Percentiles rank a stretch among this genome's conserved stretches.
These are phyloP conservation scores for Danaus melanippus DNA, from an alignment of 1,140 invertebrate genomes.

Conservation along the genomic window DNA sequence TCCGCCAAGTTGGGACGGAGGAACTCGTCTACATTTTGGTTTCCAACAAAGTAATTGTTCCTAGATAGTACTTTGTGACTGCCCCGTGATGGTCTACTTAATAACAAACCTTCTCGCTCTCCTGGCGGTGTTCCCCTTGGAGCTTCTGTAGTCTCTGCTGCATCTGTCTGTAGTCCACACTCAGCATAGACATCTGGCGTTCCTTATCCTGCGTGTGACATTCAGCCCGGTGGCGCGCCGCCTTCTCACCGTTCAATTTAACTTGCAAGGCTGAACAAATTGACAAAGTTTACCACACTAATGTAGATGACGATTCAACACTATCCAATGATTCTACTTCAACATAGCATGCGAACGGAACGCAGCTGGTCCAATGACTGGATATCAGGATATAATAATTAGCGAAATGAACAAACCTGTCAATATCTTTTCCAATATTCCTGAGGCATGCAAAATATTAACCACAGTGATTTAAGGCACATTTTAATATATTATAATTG, in stretches of 20 bases:
- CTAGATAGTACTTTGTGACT: too few relatives aligned
- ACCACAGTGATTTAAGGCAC: slow-evolving; percentile 15
- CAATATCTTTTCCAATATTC: slow-evolving; percentile 66
- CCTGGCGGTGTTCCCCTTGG: slow-evolving; percentile 90
- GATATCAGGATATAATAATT: slow-evolving; percentile 6
- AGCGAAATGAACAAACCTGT: slow-evolving; percentile 65
- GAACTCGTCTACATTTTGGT: too few relatives aligned
- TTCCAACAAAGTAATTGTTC: too few relatives aligned
- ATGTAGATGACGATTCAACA: too few relatives aligned
- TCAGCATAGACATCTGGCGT: slow-evolving; percentile 93
- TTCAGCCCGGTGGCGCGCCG: slow-evolving; percentile 86
- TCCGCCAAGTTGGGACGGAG: too few relatives aligned
- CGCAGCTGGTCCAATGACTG: too few relatives aligned
- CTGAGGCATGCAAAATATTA: slow-evolving; percentile 69
- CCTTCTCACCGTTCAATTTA: slow-evolving; percentile 93
- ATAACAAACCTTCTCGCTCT: slow-evolving; percentile 82
- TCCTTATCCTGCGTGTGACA: slow-evolving; percentile 91
- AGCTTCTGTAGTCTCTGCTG: slow-evolving; percentile 91
- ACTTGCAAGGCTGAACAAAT: slow-evolving; percentile 82
- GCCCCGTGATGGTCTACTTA: too few relatives aligned
- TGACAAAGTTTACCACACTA: too few relatives aligned
- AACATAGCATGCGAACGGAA: too few relatives aligned
- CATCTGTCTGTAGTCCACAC: slow-evolving; percentile 93
- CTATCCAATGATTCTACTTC: too few relatives aligned
- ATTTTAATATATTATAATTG: slow-evolving; percentile 8